Conservation (phyloP, 2,888 invertebrate species). For the Fragum whitleyi region DNA sequence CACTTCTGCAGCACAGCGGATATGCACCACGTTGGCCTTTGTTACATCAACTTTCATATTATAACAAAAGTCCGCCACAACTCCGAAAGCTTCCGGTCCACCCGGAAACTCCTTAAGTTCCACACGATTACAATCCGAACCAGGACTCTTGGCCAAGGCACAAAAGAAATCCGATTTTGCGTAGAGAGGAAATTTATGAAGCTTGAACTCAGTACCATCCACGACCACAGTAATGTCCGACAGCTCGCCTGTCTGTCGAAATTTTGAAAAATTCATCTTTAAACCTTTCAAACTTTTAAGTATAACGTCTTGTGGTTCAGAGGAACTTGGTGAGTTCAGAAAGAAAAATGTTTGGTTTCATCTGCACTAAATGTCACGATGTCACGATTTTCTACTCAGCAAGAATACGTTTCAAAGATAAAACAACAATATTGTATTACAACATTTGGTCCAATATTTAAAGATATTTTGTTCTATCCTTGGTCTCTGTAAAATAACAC, state of each 20-base stretch:
- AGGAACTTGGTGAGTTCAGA: not conserved
- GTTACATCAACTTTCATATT: conserved; percentile 80
- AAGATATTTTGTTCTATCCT: too few species aligned
- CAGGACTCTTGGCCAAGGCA: conserved; percentile 71
- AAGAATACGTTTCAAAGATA: not conserved
- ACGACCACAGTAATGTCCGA: conserved; percentile 83
- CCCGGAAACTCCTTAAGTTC: conserved; percentile 83
- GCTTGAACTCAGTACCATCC: conserved; percentile 78
- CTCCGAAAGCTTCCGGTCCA: conserved; percentile 80
- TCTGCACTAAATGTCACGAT: not conserved
- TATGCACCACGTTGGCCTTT: conserved; percentile 79
- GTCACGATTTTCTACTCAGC: not conserved
- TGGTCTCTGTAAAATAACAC: not conserved
- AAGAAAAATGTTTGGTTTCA: not conserved
- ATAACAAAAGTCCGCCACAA: conserved; percentile 84
- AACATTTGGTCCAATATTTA: not conserved
- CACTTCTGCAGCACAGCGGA: conserved; percentile 82
- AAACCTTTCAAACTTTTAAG: not conserved
- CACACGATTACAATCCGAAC: conserved; percentile 69
- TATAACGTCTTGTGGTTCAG: not conserved
- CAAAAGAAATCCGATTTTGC: conserved; percentile 84
- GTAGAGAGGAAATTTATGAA: conserved; percentile 84
- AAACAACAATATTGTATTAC: not conserved
- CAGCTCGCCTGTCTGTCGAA: conserved; percentile 82
- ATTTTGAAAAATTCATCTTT: conserved; percentile 80